These are phyloP conservation scores for Drosophila kambysellisi DNA, from an alignment of 2,888 invertebrate species.

Conservation along the genomic window DNA sequence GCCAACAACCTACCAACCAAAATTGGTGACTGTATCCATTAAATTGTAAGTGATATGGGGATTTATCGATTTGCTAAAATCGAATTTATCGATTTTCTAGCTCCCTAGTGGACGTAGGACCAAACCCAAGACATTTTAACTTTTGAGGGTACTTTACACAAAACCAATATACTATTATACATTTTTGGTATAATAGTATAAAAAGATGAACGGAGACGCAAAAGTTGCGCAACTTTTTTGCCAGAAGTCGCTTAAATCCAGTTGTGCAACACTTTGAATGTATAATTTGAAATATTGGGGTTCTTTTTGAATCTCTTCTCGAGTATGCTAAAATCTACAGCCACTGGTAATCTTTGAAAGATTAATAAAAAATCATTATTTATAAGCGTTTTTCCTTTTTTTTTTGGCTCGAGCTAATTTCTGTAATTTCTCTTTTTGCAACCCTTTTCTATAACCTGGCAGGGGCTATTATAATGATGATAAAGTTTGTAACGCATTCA, in stretches of 20 bases:
- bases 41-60: no score
- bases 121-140: no score
- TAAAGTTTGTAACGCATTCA: not conserved
- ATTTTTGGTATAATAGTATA: no score
- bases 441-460: not conserved
- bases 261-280: conserved; percentile 48
- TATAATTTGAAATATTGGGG: conserved; percentile 7
- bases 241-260: conserved; percentile 24
- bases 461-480: not conserved
- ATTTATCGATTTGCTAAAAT: no score
- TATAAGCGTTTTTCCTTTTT: not conserved
- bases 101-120: no score
- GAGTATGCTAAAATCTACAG: not conserved
- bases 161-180: no score
- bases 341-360: not conserved
- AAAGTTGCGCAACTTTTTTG: conserved; percentile 42
- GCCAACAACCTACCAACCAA: no score
- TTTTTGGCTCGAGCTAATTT: conserved; percentile 1
- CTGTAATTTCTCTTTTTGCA: conserved; percentile 1
- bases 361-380: not conserved
- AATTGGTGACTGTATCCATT: no score
- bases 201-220: not conserved
- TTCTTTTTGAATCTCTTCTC: not conserved
- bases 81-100: no score
- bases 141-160: no score